Base-by-base conservation (phyloP, 1,140 invertebrate genomes). In the Paraescarpia echinospica region DNA sequence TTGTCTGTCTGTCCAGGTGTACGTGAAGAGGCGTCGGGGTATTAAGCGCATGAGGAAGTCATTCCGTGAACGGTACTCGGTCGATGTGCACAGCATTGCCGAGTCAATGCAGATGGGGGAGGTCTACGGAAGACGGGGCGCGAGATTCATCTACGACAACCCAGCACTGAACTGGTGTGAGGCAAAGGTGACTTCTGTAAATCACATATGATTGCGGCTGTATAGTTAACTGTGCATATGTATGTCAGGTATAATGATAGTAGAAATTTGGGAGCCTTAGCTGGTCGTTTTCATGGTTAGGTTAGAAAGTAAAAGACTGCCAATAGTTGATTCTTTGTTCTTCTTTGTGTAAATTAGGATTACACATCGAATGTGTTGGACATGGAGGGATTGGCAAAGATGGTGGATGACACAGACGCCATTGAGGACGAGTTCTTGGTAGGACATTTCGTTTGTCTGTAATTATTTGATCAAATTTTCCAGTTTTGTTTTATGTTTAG, bases 331-430 rank as follows among this genome's bases (percentile, higher is more conserved):
- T 77, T 77, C 27, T 77, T 2, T 27, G 59, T 77, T 77, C 27
- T 77, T 77, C 22, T 77, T 2, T 27, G 8, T 77, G 12, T 77
- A 18, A 77, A 77, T 93, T 96, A 98, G 97, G 96, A 95, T 94
- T 97, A 97, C 1, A 97, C 97, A 1, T 97, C 97, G 1, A 97
- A 98, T 94, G 97, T 97, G 4, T 96, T 98, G 94, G 97, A 98
- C 94, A 98, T 97, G 94, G 97, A 97, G 6, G 97, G 97, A 1
- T 95, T 99, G 59, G 97, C 97, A 0, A 97, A 97, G 94, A 98
- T 98, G 94, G 97, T 97, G 22, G 96, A 97, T 92, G 97, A 98
- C 94, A 95, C 97, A n/a, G 97, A 97, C 22, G 97, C 97, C 5
- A 93, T 95, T 14, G 92, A 94, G 77, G 93, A 94, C 35, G 95